A percentile compares a stretch with the other conserved stretches of the same genome.
phyloP scores from a whole-genome alignment of 2,113 vertebrate genomes.

The Pollimyrus isidori region DNA sequence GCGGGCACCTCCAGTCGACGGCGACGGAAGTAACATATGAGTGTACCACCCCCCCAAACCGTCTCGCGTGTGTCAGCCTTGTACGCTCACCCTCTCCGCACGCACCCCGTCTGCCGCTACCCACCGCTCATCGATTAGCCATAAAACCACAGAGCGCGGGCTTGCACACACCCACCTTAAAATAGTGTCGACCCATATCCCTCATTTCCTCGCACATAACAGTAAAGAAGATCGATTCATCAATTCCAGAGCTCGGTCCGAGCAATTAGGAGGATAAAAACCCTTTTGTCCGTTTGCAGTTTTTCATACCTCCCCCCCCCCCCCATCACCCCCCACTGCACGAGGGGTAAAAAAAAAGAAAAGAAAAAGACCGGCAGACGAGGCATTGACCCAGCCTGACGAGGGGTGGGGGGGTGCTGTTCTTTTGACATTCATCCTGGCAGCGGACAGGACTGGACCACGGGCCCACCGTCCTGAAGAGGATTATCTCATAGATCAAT shows the following conservation, averaged over 20 bases:
- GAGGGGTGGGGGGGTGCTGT: not conserved
- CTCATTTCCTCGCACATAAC: constrained; percentile 50
- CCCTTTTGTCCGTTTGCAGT: constrained; percentile 16
- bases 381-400: not conserved
- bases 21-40: not conserved
- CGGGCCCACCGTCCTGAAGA: constrained; percentile 58
- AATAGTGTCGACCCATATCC: constrained; percentile 45
- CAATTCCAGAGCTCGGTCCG: constrained; percentile 41
- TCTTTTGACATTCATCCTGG: constrained; percentile 53
- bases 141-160: constrained; percentile 33
- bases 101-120: constrained; percentile 40
- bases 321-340: not conserved
- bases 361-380: not conserved
- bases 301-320: not conserved
- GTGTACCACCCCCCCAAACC: constrained; percentile 6
- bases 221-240: constrained; percentile 55
- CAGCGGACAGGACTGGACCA: constrained; percentile 56
- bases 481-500: constrained; percentile 74
- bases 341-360: not conserved
- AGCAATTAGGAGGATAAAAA: constrained; percentile 54
- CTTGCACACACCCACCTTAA: constrained; percentile 35
- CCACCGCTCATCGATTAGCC: constrained; percentile 49
- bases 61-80: not conserved
- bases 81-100: not conserved
- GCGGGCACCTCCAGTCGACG: not conserved